Percentiles rank a stretch among this genome's conserved stretches.
Conservation (phyloP, 2,888 invertebrate species). For the Lithophane socia region DNA sequence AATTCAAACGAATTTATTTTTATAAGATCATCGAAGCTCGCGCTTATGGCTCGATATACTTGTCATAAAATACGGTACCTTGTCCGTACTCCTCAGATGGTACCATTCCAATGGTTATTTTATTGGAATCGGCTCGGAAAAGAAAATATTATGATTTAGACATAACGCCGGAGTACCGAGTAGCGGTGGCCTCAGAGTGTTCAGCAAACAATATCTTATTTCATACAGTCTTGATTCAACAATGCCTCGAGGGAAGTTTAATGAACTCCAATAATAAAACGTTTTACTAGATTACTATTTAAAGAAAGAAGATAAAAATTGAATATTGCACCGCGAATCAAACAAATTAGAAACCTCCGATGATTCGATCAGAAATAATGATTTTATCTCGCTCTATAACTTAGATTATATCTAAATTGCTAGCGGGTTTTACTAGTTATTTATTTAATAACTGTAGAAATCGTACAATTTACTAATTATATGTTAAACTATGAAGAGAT, state of each 20-base stretch:
- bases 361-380: constrained; percentile 35
- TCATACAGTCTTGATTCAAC: constrained; percentile 67
- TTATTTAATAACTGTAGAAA: constrained; percentile 51
- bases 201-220: constrained; percentile 79
- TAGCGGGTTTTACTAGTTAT: constrained; percentile 36
- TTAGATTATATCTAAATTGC: constrained; percentile 53
- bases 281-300: constrained; percentile 34
- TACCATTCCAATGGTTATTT: constrained; percentile 52
- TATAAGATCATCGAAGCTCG: constrained; percentile 35
- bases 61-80: constrained; percentile 45
- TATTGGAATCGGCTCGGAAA: constrained; percentile 48
- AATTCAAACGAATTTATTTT: constrained; percentile 43
- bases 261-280: constrained; percentile 56
- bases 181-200: constrained; percentile 64
- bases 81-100: constrained; percentile 34
- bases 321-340: constrained; percentile 47
- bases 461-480: constrained; percentile 41
- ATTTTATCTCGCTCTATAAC: constrained; percentile 48
- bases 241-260: constrained; percentile 50
- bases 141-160: constrained; percentile 66
- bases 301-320: constrained; percentile 31
- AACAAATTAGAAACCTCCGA: constrained; percentile 50
- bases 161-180: constrained; percentile 43
- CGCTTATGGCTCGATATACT: constrained; percentile 32
- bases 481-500: constrained; percentile 40